Base-by-base conservation (phyloP, 2,797 vertebrate genomes). In the Lerista edwardsae region DNA sequence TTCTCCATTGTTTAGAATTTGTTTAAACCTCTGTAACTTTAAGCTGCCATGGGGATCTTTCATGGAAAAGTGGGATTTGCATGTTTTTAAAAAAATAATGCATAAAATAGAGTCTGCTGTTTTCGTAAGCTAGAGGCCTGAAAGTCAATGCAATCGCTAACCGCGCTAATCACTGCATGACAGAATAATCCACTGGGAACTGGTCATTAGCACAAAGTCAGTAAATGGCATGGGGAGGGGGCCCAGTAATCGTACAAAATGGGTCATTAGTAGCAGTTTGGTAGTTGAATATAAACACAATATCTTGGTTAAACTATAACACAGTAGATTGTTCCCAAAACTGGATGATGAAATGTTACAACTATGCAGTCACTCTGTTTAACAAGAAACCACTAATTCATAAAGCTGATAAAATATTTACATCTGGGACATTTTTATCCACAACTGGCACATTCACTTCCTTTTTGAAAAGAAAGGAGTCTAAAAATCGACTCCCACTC, bases 181-280 rank as follows among this genome's bases (percentile, higher is more conserved):
- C 34, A 85, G 67, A 91, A 85, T 62, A 91, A 59, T 81, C 51
- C 76, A n/a, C 80, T 85, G 65, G 86, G 84, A 90, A 84, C 10
- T 76, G 74, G 51, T 64, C 67, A 84, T 84, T 81, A 88, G 34
- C 77, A 61, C 61, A 85, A 75, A 64, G 82, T 82, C 78, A 86
- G 79, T 36, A 81, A 92, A 88, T 64, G 55, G 79, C 84, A 64
- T 55, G 51, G 51, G 19, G 51, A 29, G 67, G 17, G 72, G 44
- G 27, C 6, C 6, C 29, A 51, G 14, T 41, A 59, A 61, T 76
- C 55, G 36, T 76, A 36, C 21, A 76, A 76, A 59, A 76, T 74
- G 44, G 71, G 23, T 59, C 82, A 90, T 89, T 87, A 92, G 80
- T 39, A 80, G 34, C 27, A 84, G 78, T 78, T 90, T 68, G 84